phyloP scores from a whole-genome alignment of 2,113 vertebrate species.

The Atrichornis clamosus region DNA sequence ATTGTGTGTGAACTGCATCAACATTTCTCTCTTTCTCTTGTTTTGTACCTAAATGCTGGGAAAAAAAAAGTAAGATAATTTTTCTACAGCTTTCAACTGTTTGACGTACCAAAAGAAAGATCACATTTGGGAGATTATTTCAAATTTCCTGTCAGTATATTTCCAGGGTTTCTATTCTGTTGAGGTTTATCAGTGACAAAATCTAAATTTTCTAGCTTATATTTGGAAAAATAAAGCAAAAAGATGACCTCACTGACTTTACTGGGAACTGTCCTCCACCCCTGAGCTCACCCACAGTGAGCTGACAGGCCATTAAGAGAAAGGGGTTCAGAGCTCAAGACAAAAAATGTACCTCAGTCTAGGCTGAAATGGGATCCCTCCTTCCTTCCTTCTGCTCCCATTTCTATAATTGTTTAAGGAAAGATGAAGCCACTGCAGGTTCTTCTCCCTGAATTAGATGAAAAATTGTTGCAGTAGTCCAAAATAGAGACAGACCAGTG shows the following conservation, averaged over 20 bases:
- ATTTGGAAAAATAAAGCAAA: not conserved
- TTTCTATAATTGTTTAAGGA: not conserved
- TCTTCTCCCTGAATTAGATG: not conserved
- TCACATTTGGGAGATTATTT: not conserved
- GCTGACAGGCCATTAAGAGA: not conserved
- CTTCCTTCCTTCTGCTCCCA: not conserved
- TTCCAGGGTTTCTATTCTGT: not conserved
- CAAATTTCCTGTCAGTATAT: not conserved
- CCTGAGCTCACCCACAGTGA: not conserved
- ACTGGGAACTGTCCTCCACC: not conserved
- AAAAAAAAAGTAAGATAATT: not conserved
- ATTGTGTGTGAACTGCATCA: rapidly evolving
- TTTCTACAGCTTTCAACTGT: not conserved
- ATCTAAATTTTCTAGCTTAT: not conserved
- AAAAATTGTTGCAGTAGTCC: not conserved
- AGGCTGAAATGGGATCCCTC: not conserved
- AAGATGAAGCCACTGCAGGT: not conserved
- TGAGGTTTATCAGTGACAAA: not conserved
- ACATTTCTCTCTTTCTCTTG: rapidly evolving
- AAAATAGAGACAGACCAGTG: not conserved
- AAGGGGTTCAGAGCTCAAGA: not conserved
- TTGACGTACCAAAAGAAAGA: not conserved
- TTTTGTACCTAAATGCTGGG: not conserved
- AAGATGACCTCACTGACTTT: not conserved
- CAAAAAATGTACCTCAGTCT: not conserved